These are phyloP conservation scores for Isurus oxyrinchus DNA, from an alignment of 2,113 vertebrate species.

Conservation along the genomic window DNA sequence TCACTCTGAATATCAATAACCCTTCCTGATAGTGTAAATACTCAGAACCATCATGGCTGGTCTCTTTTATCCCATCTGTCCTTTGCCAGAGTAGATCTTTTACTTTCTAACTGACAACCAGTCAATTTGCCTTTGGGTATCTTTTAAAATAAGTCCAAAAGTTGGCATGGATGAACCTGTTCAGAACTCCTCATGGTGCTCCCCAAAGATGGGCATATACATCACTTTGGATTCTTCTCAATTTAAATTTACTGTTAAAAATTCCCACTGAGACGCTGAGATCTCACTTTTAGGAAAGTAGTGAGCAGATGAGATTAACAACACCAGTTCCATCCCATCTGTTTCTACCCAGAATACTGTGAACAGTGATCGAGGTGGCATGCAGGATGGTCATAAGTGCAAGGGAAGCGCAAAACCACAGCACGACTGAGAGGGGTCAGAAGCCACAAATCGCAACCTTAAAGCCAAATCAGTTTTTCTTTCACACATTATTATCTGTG, in stretches of 20 bases:
- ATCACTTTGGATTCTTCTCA: neutral
- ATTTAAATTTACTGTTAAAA: neutral
- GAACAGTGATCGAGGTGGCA: neutral
- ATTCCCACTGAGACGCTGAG: neutral
- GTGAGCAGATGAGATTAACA: neutral
- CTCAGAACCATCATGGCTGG: neutral
- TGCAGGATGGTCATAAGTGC: neutral
- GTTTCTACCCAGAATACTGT: neutral
- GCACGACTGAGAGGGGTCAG: neutral
- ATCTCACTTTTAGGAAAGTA: neutral
- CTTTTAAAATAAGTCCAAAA: neutral
- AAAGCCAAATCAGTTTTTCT: neutral
- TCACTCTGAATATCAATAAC: neutral
- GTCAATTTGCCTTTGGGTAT: neutral
- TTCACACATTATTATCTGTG: neutral
- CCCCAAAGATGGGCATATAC: neutral
- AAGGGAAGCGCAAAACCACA: neutral
- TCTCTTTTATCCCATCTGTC: neutral
- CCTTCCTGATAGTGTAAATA: neutral
- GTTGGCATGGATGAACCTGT: neutral
- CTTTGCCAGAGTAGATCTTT: neutral
- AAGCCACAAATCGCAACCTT: neutral
- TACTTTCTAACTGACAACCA: neutral
- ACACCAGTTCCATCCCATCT: neutral
- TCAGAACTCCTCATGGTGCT: neutral